Evolutionary conservation across 2,113 vertebrate species (phyloP), one percentile per base, ranked within the genome.

Genomic region (Scolopax mira): DNA sequence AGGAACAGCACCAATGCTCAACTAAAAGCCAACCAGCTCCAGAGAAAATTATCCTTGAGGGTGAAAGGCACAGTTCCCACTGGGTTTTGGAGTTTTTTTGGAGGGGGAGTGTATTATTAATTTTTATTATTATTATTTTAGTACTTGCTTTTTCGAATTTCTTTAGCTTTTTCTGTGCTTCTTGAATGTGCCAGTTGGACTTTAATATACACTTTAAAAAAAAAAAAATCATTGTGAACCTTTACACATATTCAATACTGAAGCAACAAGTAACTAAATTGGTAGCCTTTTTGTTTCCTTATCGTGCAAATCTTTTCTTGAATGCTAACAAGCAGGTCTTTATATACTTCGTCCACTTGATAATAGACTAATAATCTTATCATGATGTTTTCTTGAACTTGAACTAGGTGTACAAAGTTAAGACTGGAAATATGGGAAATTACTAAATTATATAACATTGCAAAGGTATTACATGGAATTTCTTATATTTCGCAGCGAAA

Each of bases 401-500:
- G 85, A 96, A 94, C 75, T 92, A 95, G 83, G 91, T 95, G 57
- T 49, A 95, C 79, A 94, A 80, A 97, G 91, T 96, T 97, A 87
- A 95, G 94, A 66, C 77, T 95, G 51, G 55, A 72, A 97, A 97
- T 60, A 69, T 85, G 81, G 71, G 82, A 96, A 97, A 97, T 95
- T 92, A 96, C 95, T 96, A 91, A 96, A 97, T 97, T 96, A 97
- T 96, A 93, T 95, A 94, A 97, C 44, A 37, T 75, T 85, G 55
- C 90, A 94, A 93, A 94, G 85, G 79, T 89, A 88, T 95, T 97
- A 93, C 72, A 90, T 96, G 90, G 91, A 97, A 97, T 97, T 97
- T 96, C 96, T 97, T 94, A 97, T 96, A 97, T 97, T 98, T 98
- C 46, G 37, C 93, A 83, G 75, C 37, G 69, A 98, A 98, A 98